phyloP scores from a whole-genome alignment of 2,113 vertebrate species.

The Psittacara wagleri region DNA sequence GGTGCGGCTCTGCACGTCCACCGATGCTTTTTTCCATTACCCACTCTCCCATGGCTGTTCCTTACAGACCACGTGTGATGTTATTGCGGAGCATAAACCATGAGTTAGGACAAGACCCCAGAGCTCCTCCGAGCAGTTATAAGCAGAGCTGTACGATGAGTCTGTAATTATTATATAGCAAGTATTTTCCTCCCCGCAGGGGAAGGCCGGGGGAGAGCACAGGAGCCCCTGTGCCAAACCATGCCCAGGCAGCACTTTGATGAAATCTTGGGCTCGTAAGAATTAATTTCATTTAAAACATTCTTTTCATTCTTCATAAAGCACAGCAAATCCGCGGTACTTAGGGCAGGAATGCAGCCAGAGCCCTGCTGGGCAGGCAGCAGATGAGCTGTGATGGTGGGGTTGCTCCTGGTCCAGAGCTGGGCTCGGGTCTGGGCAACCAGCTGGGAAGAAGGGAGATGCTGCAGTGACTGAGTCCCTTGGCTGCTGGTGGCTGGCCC shows the following conservation, averaged over 20 bases:
- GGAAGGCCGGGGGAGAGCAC: not conserved
- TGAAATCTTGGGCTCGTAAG: slow-evolving; percentile 67
- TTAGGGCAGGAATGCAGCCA: slow-evolving; percentile 67
- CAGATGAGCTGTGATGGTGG: not conserved
- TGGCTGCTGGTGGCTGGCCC: not conserved
- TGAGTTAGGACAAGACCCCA: not conserved
- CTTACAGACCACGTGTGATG: not conserved
- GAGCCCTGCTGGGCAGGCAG: slow-evolving; percentile 43
- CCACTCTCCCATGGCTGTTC: accelerated
- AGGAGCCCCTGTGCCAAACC: slow-evolving; percentile 14
- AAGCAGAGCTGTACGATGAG: not conserved
- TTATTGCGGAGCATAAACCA: not conserved
- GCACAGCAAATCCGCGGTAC: slow-evolving; percentile 75
- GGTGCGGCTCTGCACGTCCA: not conserved
- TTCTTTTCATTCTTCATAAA: slow-evolving; percentile 80
- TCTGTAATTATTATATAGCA: slow-evolving; percentile 5
- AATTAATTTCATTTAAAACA: slow-evolving; percentile 80
- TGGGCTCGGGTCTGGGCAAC: not conserved
- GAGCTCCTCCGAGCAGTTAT: not conserved
- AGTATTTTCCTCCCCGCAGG: not conserved
- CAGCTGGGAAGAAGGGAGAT: not conserved
- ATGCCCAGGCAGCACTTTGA: slow-evolving; percentile 62
- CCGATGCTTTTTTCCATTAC: not conserved
- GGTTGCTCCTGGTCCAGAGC: not conserved
- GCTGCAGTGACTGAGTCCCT: not conserved